These are phyloP conservation scores for Alectoris magna DNA, from an alignment of 2,797 vertebrate species.

Conservation along the genomic window DNA sequence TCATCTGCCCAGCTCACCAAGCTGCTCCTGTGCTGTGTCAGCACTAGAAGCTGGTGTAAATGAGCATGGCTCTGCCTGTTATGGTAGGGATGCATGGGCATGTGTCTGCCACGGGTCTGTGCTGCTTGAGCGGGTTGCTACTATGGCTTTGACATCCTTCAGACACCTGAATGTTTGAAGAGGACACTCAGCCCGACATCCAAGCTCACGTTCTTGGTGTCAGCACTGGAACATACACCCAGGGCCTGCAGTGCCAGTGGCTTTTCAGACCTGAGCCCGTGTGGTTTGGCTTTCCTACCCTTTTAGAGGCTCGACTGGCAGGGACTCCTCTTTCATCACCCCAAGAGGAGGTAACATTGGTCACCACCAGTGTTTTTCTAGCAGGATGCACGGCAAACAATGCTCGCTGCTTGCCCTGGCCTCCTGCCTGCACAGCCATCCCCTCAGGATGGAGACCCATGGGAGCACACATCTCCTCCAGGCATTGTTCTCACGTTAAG, in stretches of 20 bases:
- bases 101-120: accelerated
- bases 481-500: not conserved
- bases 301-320: not conserved
- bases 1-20: not conserved
- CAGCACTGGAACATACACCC: accelerated
- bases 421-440: not conserved
- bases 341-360: not conserved
- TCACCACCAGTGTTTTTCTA: not conserved
- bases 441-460: accelerated
- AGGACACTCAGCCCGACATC: not conserved
- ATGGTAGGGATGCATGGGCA: not conserved
- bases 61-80: not conserved
- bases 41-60: not conserved
- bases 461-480: not conserved
- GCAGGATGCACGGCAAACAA: accelerated
- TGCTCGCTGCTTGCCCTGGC: not conserved
- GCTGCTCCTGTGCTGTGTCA: not conserved
- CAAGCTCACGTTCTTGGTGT: not conserved
- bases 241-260: accelerated
- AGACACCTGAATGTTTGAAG: not conserved
- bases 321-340: not conserved
- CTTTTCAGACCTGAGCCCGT: not conserved
- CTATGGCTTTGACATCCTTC: not conserved
- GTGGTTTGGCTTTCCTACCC: not conserved
- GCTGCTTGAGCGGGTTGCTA: not conserved